Conservation (phyloP, 2,888 invertebrate species). For the Tetanocera ferruginea region DNA sequence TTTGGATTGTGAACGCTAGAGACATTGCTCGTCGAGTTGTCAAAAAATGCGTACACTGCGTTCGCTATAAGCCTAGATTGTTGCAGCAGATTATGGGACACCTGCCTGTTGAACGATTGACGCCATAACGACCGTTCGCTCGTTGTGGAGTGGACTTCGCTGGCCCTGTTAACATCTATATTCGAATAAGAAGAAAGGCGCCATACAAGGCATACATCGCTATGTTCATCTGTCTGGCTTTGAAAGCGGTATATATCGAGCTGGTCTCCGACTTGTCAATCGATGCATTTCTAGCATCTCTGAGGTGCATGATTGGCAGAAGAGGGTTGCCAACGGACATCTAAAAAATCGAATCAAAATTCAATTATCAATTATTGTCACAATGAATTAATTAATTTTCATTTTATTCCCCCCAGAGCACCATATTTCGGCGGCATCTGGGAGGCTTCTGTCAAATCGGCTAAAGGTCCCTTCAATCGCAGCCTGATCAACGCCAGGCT, state of each 20-base stretch:
- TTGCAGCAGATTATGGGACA: slow-evolving; percentile 43
- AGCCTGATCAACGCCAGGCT: slow-evolving; percentile 37
- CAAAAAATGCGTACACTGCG: slow-evolving; percentile 35
- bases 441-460: slow-evolving; percentile 37
- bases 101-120: slow-evolving; percentile 31
- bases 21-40: slow-evolving; percentile 36
- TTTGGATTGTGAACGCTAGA: slow-evolving; percentile 43
- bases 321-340: slow-evolving; percentile 32
- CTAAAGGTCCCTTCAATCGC: slow-evolving; percentile 42
- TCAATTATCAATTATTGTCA: slow-evolving; percentile 14
- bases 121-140: slow-evolving; percentile 37
- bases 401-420: slow-evolving; percentile 44
- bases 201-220: slow-evolving; percentile 37
- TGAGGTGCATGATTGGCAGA: slow-evolving; percentile 35
- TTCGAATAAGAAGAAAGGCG: slow-evolving; percentile 35
- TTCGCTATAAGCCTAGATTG: slow-evolving; percentile 40
- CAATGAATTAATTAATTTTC: too few relatives aligned
- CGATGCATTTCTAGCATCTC: slow-evolving; percentile 41
- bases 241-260: slow-evolving; percentile 44
- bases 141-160: slow-evolving; percentile 40
- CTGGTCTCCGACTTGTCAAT: slow-evolving; percentile 40
- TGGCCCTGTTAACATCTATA: slow-evolving; percentile 36
- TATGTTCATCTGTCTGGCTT: slow-evolving; percentile 38
- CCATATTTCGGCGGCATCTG: slow-evolving; percentile 47
- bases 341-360: slow-evolving; percentile 22